Evolutionary conservation across 2,797 vertebrate genomes (phyloP), one percentile per base, ranked within the genome.

Genomic region (Oreochromis mossambicus): DNA sequence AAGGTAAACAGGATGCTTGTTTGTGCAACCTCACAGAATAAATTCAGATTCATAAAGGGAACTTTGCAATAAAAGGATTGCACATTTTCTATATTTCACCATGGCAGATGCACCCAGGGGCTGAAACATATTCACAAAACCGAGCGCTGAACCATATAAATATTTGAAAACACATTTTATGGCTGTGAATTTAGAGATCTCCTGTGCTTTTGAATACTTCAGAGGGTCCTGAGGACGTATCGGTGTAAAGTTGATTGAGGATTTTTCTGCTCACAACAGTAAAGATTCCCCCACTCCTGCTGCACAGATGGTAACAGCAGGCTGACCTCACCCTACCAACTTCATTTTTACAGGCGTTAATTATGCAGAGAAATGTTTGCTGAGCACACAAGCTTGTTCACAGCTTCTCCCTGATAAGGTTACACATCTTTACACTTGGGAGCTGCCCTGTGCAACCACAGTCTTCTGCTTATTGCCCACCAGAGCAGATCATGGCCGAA

Each of bases 321-420:
- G 76, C 63, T 84, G 89, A 90, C 89, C 89, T 93, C 73, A 29
- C 34, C 77, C 46, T 43, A 52, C 36, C 63, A 54, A 73, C 68
- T 89, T 89, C 79, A 85, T 90, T 89, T 92, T 82, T 87, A 52
- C 58, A 21, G 77, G 41, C 17, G 51, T 82, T 93, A 92, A 93
- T 93, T 94, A 91, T 88, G 83, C 82, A 61, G 76, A 13, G 34
- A 73, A 54, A 58, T 83, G 80, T 92, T 90, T 88, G 88, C 85
- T 82, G 90, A 93, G 86, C 76, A 77, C 85, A 90, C 86, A 83
- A 13, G 66, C 79, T 82, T 79, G 51, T 86, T 84, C 75, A 32
- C 83, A 36, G 26, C 75, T 88, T 79, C 63, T 75, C 36, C 29
- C 50, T 43, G 84, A 68, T 88, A 83, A 88, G 84, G 86, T 89